Conservation (phyloP, 2,797 vertebrate species). For the Capromys pilorides region DNA sequence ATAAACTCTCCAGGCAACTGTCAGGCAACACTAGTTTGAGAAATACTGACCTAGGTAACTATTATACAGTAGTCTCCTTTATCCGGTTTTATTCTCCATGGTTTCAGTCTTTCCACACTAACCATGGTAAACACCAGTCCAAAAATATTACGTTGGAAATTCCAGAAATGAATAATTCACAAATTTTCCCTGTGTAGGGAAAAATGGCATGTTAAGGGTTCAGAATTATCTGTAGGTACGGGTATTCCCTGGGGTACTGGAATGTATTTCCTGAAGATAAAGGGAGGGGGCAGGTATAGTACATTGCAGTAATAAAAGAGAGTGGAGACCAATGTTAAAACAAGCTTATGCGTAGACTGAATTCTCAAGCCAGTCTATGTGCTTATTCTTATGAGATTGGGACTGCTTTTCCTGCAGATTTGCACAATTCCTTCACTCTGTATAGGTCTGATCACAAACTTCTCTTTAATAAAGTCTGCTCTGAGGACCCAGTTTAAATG, state of each 20-base stretch:
- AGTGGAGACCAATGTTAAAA: neutral
- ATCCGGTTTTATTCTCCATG: neutral
- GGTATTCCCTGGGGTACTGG: neutral
- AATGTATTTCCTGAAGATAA: neutral
- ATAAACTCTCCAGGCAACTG: neutral
- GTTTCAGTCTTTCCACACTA: neutral
- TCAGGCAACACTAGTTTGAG: neutral
- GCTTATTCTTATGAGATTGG: no score
- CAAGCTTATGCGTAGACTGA: neutral
- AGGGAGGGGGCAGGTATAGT: no score
- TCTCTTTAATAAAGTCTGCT: neutral
- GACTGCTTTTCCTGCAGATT: no score
- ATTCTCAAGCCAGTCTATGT: neutral
- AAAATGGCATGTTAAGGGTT: neutral
- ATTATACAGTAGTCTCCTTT: neutral
- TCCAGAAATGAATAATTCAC: neutral
- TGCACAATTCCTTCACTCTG: neutral
- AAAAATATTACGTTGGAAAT: neutral
- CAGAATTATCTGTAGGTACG: neutral
- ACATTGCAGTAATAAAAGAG: neutral
- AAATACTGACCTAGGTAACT: neutral
- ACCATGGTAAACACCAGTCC: neutral
- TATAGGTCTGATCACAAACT: neutral
- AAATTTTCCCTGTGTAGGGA: neutral
- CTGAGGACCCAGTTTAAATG: neutral